Percentiles rank a stretch among this genome's conserved stretches.
phyloP scores from a whole-genome alignment of 2,797 vertebrate genomes.

The Anguilla marmorata region DNA sequence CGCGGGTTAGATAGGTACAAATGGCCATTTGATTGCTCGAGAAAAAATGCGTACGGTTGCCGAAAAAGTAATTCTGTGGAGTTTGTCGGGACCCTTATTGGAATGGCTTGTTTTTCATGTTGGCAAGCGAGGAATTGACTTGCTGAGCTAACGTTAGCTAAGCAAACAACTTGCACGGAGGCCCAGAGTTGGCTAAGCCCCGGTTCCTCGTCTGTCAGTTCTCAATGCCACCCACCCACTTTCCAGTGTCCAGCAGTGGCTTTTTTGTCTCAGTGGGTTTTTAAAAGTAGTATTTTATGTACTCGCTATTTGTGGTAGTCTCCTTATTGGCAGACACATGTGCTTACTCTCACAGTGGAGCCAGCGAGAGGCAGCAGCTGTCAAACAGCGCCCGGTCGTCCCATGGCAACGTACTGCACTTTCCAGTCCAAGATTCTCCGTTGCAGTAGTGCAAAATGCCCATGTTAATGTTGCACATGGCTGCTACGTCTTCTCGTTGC shows the following conservation, averaged over 20 bases:
- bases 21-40: not conserved
- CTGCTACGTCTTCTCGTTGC: not conserved
- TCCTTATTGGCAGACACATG: not conserved
- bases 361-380: not conserved
- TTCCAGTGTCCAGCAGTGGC: not conserved
- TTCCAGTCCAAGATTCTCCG: not conserved
- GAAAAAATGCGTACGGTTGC: not conserved
- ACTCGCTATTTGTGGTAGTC: not conserved
- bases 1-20: not conserved
- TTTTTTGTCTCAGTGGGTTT: not conserved
- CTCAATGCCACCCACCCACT: not conserved
- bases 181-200: not conserved
- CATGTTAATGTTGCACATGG: not conserved
- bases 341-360: not conserved
- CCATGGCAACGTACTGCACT: not conserved
- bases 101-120: not conserved
- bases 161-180: not conserved
- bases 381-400: not conserved
- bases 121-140: not conserved
- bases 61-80: not conserved
- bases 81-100: not conserved
- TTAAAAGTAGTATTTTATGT: not conserved
- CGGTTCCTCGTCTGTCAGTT: not conserved
- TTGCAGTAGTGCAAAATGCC: not conserved
- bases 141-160: not conserved